These are phyloP conservation scores for Rotaria macrura DNA, from an alignment of 2,888 invertebrate species.

Conservation along the genomic window DNA sequence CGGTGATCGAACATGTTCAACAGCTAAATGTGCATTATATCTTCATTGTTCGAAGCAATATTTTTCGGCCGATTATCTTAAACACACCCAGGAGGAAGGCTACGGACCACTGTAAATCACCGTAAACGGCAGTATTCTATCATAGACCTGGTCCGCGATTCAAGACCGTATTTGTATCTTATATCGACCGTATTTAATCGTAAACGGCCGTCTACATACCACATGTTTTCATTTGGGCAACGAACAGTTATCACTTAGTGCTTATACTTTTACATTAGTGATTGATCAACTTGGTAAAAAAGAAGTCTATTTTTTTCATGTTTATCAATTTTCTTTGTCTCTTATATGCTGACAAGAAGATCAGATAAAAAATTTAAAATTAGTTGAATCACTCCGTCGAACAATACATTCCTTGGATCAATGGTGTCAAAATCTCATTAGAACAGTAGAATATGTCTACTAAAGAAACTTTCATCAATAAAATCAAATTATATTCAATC, in stretches of 20 bases:
- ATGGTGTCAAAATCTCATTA: background rate
- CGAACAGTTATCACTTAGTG: constrained; percentile 14
- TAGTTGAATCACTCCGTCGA: constrained; percentile 1
- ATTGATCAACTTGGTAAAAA: constrained; percentile 11
- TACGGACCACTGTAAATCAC: too few relatives aligned
- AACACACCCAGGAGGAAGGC: too few relatives aligned
- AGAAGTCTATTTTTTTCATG: background rate
- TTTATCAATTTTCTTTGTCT: background rate
- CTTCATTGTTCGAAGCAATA: constrained; percentile 10
- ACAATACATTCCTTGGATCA: constrained; percentile 5
- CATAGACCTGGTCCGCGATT: too few relatives aligned
- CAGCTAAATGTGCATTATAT: constrained; percentile 16
- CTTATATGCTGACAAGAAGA: background rate
- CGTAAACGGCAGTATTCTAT: too few relatives aligned
- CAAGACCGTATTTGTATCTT: too few relatives aligned
- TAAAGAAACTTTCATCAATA: background rate
- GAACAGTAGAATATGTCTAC: background rate
- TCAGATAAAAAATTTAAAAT: background rate
- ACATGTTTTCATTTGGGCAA: too few relatives aligned
- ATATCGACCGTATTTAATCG: too few relatives aligned
- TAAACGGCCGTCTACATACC: too few relatives aligned
- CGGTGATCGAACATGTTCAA: constrained; percentile 1
- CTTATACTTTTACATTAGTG: constrained; percentile 3
- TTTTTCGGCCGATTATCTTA: background rate
- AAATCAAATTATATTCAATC: background rate